These are phyloP conservation scores for Emydura subglobosa DNA, from an alignment of 2,113 vertebrate genomes.

Conservation along the genomic window DNA sequence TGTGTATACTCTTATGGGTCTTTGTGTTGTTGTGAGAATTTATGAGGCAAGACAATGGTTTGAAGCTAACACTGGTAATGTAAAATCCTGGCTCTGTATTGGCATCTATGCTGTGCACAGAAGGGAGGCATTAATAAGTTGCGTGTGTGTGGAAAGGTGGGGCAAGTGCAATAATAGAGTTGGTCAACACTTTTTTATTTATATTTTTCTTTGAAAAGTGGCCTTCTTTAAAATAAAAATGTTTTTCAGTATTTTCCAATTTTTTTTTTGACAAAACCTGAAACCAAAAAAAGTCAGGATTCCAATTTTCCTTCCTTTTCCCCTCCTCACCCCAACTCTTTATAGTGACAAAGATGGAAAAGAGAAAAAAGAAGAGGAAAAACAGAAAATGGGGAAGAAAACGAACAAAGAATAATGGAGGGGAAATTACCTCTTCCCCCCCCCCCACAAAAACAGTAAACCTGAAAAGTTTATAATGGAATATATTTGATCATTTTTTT, in stretches of 20 bases:
- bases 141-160: background rate
- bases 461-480: background rate
- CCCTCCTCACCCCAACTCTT: background rate
- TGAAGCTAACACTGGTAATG: background rate
- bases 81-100: conserved; percentile 9
- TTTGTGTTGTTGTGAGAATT: background rate
- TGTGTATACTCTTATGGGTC: background rate
- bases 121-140: background rate
- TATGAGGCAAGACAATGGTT: conserved; percentile 3
- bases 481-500: background rate
- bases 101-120: background rate
- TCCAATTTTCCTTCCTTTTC: background rate
- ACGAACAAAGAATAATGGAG: background rate
- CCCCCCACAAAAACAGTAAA: background rate
- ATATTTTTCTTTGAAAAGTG: background rate
- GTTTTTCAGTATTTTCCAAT: background rate
- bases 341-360: background rate
- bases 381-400: background rate
- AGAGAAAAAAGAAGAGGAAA: background rate
- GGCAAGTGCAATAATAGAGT: background rate
- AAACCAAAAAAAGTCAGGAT: background rate
- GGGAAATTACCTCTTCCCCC: background rate
- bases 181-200: background rate
- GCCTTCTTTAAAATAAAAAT: background rate
- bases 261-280: background rate